Percentiles rank a stretch among this genome's conserved stretches.
These are phyloP conservation scores for Lepilemur septentrionalis DNA, from an alignment of 2,797 vertebrate species.

Conservation along the genomic window DNA sequence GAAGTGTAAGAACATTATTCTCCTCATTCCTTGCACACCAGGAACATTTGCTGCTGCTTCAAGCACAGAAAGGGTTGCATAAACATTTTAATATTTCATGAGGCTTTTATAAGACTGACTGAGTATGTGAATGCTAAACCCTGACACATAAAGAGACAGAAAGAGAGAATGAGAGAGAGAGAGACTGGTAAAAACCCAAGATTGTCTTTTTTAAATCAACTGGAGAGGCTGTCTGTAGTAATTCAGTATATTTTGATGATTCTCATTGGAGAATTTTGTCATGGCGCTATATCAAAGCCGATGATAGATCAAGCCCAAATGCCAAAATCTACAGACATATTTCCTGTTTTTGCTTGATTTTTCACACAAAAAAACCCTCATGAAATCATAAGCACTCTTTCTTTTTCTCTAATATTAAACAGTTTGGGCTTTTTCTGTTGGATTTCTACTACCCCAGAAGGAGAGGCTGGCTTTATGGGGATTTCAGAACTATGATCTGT, in stretches of 20 bases:
- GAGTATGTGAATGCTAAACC: slow-evolving; percentile 82
- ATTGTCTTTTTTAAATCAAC: slow-evolving; percentile 61
- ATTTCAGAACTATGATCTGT: not conserved
- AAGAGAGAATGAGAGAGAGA: not conserved
- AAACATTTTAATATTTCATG: slow-evolving; percentile 89
- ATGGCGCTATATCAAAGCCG: slow-evolving; percentile 34
- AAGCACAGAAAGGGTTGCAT: slow-evolving; percentile 81
- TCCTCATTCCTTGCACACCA: slow-evolving; percentile 72
- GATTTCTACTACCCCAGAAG: not conserved
- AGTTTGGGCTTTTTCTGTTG: slow-evolving; percentile 25
- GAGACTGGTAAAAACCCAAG: slow-evolving; percentile 62
- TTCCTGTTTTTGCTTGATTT: not conserved
- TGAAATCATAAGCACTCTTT: slow-evolving; percentile 28
- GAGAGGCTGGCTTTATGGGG: not conserved
- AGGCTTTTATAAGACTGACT: slow-evolving; percentile 85
- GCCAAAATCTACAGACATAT: slow-evolving; percentile 51
- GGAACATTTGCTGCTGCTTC: slow-evolving; percentile 80
- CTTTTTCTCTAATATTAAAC: not conserved
- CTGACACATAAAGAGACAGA: slow-evolving; percentile 74
- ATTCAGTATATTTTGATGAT: slow-evolving; percentile 61
- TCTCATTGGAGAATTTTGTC: slow-evolving; percentile 69
- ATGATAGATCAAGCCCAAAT: slow-evolving; percentile 56
- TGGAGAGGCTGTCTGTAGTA: slow-evolving; percentile 62
- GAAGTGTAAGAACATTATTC: slow-evolving; percentile 75
- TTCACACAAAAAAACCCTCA: not conserved